Conservation (phyloP, 2,888 invertebrate genomes). For the Cephus nigrinus region DNA sequence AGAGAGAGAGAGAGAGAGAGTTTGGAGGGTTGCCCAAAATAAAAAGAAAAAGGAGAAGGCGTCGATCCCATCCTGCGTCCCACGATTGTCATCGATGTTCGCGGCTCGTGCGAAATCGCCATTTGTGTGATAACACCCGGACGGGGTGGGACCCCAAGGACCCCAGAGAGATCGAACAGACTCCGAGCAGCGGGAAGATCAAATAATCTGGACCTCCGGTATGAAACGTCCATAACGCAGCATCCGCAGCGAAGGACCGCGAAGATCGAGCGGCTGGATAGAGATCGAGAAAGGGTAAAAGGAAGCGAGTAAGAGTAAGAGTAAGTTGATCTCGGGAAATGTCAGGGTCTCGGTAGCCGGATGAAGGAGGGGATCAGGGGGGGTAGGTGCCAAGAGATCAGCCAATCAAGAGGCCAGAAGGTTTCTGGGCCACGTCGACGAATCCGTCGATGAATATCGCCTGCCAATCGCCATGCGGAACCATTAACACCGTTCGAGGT, state of each 20-base stretch:
- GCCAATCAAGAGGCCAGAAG: background rate
- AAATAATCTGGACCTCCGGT: too few relatives aligned
- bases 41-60: background rate
- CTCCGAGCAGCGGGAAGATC: too few relatives aligned
- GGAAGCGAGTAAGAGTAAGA: constrained; percentile 6
- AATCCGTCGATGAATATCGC: background rate
- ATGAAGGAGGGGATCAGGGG: background rate
- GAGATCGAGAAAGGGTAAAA: constrained; percentile 1
- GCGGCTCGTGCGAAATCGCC: background rate
- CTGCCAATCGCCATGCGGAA: background rate
- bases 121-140: background rate
- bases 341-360: background rate
- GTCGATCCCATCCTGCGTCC: background rate
- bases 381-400: background rate
- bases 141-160: background rate
- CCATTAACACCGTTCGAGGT: background rate
- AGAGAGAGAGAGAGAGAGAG: constrained; percentile 13
- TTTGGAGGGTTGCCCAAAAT: background rate
- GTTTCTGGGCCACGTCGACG: background rate
- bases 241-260: background rate
- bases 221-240: too few relatives aligned
- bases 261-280: background rate
- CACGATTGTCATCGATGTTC: background rate
- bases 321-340: background rate
- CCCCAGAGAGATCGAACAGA: background rate